Base-by-base conservation (phyloP, 2,113 vertebrate genomes). In the Electrona antarctica region DNA sequence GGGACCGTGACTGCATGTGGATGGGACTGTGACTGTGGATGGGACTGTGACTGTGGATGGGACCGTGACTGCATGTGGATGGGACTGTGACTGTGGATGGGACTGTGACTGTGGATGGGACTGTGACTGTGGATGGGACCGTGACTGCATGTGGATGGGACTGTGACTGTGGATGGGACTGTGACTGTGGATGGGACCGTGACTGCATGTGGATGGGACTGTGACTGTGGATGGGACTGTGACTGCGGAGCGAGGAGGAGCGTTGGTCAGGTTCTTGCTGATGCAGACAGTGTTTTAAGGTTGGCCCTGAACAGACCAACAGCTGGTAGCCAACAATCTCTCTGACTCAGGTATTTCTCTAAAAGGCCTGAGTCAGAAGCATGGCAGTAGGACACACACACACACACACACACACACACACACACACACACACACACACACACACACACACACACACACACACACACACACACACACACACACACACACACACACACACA, bases 331-430 rank as follows among this genome's bases (percentile, higher is more conserved):
- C n/a, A 21, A n/a, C 29, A 21, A 41, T 73, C 65, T 51, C 33
- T 61, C 57, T 77, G 28, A 61, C 70, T 68, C 61, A 60, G 71
- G 58, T 77, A 61, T 77, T 77, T 81, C 73, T 67, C 2, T 67
- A 77, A 66, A 83, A 77, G 71, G 11, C 73, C 69, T 70, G 62
- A 73, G 73, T 71, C 58, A 55, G 77, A 77, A 45, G 73, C 54
- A 74, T 59, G 54, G 15, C 68, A 48, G 29, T 13, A 46, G 8
- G 56, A n/a, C 14, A 14, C 52, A 4, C 11, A 11, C 14, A 45
- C 4, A 3, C 54, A 8, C 54, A 4, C n/a, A 51, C 50, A 66
- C 47, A 66, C 49, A 51, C 47, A 51, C 64, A 12, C 49, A 8
- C 11, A 11, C 14, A 45, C 4, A 3, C 54, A 8, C 54, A 4